Conservation (phyloP, 2,113 vertebrate species). For the Pantherophis guttatus region DNA sequence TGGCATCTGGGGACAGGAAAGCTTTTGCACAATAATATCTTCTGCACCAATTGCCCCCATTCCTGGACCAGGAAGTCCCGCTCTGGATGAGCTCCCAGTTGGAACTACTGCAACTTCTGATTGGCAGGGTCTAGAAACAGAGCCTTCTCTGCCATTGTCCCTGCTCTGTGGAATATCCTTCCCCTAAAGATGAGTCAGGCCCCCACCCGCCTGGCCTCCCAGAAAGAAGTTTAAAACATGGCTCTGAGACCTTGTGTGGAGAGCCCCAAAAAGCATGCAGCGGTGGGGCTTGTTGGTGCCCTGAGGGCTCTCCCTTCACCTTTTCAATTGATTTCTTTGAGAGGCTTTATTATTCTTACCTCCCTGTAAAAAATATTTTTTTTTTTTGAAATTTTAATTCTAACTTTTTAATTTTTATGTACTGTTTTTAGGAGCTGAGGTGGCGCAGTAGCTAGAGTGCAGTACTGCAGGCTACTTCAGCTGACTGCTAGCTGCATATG, state of each 20-base stretch:
- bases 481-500: too few relatives aligned
- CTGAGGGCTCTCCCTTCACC: not conserved
- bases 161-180: not conserved
- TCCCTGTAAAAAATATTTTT: not conserved
- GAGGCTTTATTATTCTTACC: not conserved
- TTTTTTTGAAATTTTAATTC: not conserved
- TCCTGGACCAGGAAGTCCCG: not conserved
- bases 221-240: not conserved
- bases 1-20: not conserved
- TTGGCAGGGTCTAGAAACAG: not conserved
- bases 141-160: not conserved
- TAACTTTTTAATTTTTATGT: not conserved
- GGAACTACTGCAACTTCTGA: not conserved
- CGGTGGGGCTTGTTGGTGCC: not conserved
- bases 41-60: not conserved
- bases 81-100: not conserved
- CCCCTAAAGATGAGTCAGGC: not conserved
- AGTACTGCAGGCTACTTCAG: too few relatives aligned
- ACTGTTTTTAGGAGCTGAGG: not conserved
- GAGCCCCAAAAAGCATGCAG: not conserved
- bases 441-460: too few relatives aligned
- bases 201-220: not conserved
- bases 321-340: not conserved
- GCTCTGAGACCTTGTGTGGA: not conserved
- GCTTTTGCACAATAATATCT: not conserved